These are phyloP conservation scores for Otolemur crassicaudatus DNA, from an alignment of 2,797 vertebrate species.

Conservation along the genomic window DNA sequence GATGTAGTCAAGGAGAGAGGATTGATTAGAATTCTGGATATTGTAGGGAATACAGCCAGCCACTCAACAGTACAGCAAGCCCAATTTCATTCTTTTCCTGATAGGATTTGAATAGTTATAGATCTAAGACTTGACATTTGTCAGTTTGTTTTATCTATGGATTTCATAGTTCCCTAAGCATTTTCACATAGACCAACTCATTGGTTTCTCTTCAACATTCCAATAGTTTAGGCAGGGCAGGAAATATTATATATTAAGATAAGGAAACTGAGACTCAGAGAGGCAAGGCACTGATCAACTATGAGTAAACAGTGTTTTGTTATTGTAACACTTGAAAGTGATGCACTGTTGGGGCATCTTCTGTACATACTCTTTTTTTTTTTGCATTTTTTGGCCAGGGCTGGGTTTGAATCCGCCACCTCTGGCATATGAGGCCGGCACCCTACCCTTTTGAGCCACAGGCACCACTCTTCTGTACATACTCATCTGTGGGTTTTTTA, in stretches of 20 bases:
- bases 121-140: neutral
- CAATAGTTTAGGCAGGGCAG: neutral
- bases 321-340: neutral
- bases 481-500: no score
- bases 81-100: neutral
- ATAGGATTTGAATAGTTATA: neutral
- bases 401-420: no score
- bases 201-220: neutral
- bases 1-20: neutral
- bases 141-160: neutral
- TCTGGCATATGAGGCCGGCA: no score
- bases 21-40: neutral
- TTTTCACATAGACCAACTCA: neutral
- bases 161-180: neutral
- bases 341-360: accelerated
- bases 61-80: neutral
- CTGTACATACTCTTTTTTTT: neutral
- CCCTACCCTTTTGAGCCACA: no score
- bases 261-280: slow-evolving; percentile 17
- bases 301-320: neutral
- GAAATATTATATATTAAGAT: neutral
- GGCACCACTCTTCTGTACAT: no score
- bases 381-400: no score
- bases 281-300: neutral
- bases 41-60: neutral